phyloP scores from a whole-genome alignment of 1,140 invertebrate genomes.

The Lepidurus couesii region DNA sequence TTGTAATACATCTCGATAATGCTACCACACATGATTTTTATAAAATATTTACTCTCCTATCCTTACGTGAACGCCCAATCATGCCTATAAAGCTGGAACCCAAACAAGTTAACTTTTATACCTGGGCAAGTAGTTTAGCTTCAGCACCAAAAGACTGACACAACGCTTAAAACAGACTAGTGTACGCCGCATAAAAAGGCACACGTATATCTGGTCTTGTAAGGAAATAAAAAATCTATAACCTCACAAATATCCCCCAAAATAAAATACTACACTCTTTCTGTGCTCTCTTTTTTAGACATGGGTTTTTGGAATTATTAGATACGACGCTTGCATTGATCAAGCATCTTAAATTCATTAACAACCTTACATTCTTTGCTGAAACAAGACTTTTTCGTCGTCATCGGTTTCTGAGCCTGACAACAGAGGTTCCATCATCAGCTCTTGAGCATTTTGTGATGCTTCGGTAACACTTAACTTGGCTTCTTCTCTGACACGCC shows the following conservation, averaged over 20 bases:
- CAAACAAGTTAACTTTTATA: background rate
- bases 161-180: background rate
- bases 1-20: background rate
- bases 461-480: constrained; percentile 1
- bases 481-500: background rate
- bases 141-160: background rate
- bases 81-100: background rate
- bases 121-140: background rate
- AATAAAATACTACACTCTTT: too few species aligned
- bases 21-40: background rate
- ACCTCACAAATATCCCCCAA: too few species aligned
- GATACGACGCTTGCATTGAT: too few species aligned
- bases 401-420: background rate
- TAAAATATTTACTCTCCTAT: background rate
- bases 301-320: too few species aligned
- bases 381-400: background rate
- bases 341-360: too few species aligned
- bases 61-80: background rate
- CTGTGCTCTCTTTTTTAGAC: too few species aligned
- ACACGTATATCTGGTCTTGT: constrained; percentile 14
- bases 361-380: background rate
- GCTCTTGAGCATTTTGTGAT: background rate
- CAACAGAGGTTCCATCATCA: background rate
- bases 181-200: background rate
- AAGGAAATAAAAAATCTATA: background rate